These are phyloP conservation scores for Apostichopus japonicus DNA, from an alignment of 35 echinoderm and acorn worm species.

Conservation along the genomic window DNA sequence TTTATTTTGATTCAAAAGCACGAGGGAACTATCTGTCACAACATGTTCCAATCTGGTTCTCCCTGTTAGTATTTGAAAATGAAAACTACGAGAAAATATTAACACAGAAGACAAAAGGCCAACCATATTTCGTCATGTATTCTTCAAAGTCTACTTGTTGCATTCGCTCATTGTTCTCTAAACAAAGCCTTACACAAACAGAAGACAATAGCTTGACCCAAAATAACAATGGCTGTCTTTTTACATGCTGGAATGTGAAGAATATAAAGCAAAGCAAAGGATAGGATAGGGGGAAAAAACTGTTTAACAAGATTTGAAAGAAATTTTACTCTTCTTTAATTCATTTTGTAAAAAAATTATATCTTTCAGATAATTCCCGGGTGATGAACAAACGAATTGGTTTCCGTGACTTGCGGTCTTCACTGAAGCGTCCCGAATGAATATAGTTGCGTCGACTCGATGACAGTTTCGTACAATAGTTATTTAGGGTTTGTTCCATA, in stretches of 20 bases:
- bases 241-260: background rate
- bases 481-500: background rate
- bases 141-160: background rate
- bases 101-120: too few species aligned
- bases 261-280: background rate
- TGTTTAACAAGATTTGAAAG: background rate
- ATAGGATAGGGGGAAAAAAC: background rate
- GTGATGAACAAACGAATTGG: background rate
- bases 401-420: background rate
- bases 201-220: background rate
- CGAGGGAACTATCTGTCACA: too few species aligned
- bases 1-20: too few species aligned
- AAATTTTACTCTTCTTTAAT: background rate
- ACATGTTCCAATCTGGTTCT: too few species aligned
- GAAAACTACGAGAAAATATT: too few species aligned
- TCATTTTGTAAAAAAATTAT: background rate
- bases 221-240: constrained; percentile 1
- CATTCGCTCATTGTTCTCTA: background rate
- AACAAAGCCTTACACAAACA: background rate
- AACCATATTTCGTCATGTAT: background rate
- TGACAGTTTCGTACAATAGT: background rate
- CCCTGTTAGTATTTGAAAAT: too few species aligned
- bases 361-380: background rate
- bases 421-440: background rate
- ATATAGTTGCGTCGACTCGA: background rate